Conservation (phyloP, 2,888 invertebrate genomes). For the Leucophenga montana region DNA sequence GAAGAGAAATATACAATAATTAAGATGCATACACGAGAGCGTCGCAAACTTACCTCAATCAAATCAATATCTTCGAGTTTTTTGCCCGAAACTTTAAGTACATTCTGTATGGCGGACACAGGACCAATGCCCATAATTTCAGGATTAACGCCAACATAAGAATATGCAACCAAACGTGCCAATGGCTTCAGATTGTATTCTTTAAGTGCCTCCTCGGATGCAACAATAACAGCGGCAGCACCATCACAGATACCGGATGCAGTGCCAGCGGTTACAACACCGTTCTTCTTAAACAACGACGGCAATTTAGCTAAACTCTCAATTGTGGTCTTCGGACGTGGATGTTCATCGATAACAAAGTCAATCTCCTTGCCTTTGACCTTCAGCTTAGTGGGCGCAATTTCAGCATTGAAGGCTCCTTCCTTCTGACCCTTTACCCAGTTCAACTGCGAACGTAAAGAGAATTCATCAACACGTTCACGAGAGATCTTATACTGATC, state of each 20-base stretch:
- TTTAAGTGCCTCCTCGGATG: slow-evolving; percentile 91
- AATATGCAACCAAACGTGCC: slow-evolving; percentile 92
- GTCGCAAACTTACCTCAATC: slow-evolving; percentile 81
- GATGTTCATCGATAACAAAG: slow-evolving; percentile 85
- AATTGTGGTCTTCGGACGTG: slow-evolving; percentile 85
- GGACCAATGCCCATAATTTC: slow-evolving; percentile 99
- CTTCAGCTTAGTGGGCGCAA: slow-evolving; percentile 88
- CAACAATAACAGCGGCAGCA: slow-evolving; percentile 93
- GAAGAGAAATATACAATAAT: background rate
- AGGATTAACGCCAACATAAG: slow-evolving; percentile 96
- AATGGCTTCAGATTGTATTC: slow-evolving; percentile 87
- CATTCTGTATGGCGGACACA: slow-evolving; percentile 91
- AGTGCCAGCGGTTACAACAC: slow-evolving; percentile 93
- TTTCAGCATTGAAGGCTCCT: slow-evolving; percentile 92
- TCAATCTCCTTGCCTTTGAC: slow-evolving; percentile 87
- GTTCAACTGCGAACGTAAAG: slow-evolving; percentile 86
- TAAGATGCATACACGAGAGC: background rate
- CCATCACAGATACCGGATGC: slow-evolving; percentile 98
- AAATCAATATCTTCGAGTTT: slow-evolving; percentile 91
- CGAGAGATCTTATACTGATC: slow-evolving; percentile 86
- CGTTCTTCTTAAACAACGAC: slow-evolving; percentile 94
- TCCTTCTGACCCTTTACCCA: slow-evolving; percentile 93
- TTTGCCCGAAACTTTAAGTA: slow-evolving; percentile 86
- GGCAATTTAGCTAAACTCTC: slow-evolving; percentile 90
- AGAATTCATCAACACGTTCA: slow-evolving; percentile 89